phyloP scores from a whole-genome alignment of 1,140 invertebrate species.

The Goniozus legneri region DNA sequence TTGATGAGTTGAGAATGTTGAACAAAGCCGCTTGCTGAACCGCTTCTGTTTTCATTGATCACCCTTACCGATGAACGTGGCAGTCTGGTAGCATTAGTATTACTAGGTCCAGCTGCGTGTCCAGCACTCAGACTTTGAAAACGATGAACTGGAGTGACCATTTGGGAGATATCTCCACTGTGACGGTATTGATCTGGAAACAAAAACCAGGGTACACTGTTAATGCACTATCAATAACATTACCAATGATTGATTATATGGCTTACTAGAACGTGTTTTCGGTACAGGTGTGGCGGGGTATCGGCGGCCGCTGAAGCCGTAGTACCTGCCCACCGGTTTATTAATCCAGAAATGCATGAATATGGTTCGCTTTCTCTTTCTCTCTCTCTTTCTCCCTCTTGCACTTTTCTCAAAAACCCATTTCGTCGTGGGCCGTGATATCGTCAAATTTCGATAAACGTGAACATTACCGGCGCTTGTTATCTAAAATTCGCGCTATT shows the following conservation, averaged over 20 bases:
- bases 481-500: too few species aligned
- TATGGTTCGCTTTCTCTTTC: conserved; percentile 5
- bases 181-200: conserved; percentile 30
- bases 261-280: conserved; percentile 37
- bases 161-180: conserved; percentile 45
- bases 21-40: conserved; percentile 21
- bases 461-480: too few species aligned
- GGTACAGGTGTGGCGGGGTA: conserved; percentile 41
- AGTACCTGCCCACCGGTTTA: conserved; percentile 45
- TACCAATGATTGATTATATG: conserved; percentile 1
- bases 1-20: conserved; percentile 30
- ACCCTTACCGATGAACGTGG: conserved; percentile 19
- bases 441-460: too few species aligned
- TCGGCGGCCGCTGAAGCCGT: conserved; percentile 40
- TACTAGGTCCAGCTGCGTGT: conserved; percentile 31
- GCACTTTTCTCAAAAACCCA: too few species aligned
- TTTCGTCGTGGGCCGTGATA: too few species aligned
- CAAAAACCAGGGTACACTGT: neutral
- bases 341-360: conserved; percentile 51
- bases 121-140: conserved; percentile 61
- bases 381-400: too few species aligned
- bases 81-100: conserved; percentile 21
- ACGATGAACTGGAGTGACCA: conserved; percentile 66
- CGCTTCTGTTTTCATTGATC: conserved; percentile 25
- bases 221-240: neutral